Evolutionary conservation across 2,888 invertebrate genomes (phyloP).

Genomic region (Trachelus stipa): DNA sequence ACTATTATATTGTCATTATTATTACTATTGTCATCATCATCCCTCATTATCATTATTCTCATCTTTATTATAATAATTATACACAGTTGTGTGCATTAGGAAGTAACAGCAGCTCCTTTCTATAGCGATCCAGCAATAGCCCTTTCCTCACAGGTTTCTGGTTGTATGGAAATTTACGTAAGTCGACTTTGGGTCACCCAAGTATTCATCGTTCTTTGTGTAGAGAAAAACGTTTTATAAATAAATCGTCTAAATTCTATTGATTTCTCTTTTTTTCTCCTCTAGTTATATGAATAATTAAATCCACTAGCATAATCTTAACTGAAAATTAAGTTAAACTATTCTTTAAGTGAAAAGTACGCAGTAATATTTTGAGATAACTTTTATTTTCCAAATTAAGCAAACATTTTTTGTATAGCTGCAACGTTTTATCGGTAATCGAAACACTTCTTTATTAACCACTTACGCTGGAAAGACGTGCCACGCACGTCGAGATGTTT

Average conservation of each 20-base stretch:
- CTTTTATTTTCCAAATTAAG: background rate
- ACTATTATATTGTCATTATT: conserved; percentile 15
- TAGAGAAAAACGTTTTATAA: conserved; percentile 56
- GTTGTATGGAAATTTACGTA: conserved; percentile 31
- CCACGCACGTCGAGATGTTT: no score
- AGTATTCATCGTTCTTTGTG: conserved; percentile 51
- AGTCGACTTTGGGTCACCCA: conserved; percentile 13
- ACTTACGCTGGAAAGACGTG: no score
- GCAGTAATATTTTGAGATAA: background rate
- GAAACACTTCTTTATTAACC: background rate
- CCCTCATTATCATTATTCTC: conserved; percentile 16
- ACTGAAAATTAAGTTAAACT: background rate
- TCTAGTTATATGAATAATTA: background rate
- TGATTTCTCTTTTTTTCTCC: background rate
- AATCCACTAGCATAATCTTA: background rate
- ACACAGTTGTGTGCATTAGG: conserved; percentile 48
- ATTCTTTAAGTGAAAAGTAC: background rate
- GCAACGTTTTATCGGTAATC: background rate
- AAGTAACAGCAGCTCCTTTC: conserved; percentile 45
- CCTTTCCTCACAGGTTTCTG: conserved; percentile 22
- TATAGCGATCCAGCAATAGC: conserved; percentile 39
- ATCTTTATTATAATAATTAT: conserved; percentile 33
- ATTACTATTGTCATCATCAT: conserved; percentile 30
- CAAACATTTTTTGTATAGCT: background rate
- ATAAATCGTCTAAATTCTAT: conserved; percentile 50